Evolutionary conservation across 2,113 vertebrate genomes (phyloP), one percentile per base, ranked within the genome.

Genomic region (Sitta europaea): DNA sequence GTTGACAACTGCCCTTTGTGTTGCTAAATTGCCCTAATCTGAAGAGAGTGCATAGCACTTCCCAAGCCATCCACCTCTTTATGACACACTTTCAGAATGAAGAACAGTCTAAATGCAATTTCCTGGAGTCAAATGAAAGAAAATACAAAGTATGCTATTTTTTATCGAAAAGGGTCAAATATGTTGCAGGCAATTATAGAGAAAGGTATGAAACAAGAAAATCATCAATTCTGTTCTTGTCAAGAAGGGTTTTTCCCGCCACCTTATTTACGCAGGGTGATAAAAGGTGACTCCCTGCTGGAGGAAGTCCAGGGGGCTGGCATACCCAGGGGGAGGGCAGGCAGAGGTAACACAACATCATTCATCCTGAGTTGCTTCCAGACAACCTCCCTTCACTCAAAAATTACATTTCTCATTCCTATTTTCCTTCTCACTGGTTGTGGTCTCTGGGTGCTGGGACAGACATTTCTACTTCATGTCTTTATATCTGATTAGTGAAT

Each of bases 231-330:
- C 9, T 23, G 2, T 11, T 28, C 12, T 65, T 36, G 35, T 6
- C 3, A 36, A 62, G 17, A 50, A 31, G 9, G 4, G 11, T 62
- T 12, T 50, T 62, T 14, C 14, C 10, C 0, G 1, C 11, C 0
- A 1, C 8, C 11, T 27, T 1, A 1, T 31, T 66, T 50, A n/a
- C 6, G 14, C 36, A 63, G 53, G 24, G 36, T 63, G 36, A 28
- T 28, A 50, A 35, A 27, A 43, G 23, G 5, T 31, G 23, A 18
- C 6, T 71, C 12, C 6, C 43, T 36, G 17, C 8, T 0, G 0
- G 6, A 74, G 57, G 31, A 66, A 51, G 18, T 16, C 35, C 24
- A 12, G 10, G 25, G 31, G 7, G 6, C 27, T 89, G 53, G 22
- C 12, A 24, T 23, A 18, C 3, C 23, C 9, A 10, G 9, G 9